Evolutionary conservation across 2,797 vertebrate genomes (phyloP).

Genomic region (Sebastolobus alascanus): DNA sequence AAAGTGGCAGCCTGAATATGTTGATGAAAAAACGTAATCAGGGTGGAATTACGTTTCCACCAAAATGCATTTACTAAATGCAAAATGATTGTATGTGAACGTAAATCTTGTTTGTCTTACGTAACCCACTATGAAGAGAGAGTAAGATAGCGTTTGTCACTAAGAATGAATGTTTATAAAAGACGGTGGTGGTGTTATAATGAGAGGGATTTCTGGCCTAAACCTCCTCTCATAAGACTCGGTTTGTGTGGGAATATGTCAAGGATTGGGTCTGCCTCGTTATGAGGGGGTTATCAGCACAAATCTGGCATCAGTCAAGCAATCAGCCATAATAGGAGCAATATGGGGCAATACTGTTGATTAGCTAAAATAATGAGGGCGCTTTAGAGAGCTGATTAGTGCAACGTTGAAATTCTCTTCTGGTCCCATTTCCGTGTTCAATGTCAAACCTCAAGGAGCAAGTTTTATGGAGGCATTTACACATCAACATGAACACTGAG

Average conservation of each 20-base stretch:
- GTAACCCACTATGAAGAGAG: not conserved
- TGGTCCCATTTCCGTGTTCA: conserved; percentile 17
- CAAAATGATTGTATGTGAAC: not conserved
- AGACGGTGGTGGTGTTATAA: not conserved
- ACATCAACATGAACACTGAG: conserved; percentile 1
- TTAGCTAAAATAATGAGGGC: conserved; percentile 48
- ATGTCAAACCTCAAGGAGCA: conserved; percentile 36
- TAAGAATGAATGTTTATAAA: not conserved
- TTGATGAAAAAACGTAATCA: not conserved
- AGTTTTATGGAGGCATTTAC: conserved; percentile 15
- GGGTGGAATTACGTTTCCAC: not conserved
- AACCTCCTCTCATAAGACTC: not conserved
- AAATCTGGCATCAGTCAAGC: conserved; percentile 62
- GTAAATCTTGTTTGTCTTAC: not conserved
- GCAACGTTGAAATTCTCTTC: conserved; percentile 7
- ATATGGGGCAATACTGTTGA: conserved; percentile 55
- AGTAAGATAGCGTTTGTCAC: not conserved
- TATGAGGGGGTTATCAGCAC: conserved; percentile 41
- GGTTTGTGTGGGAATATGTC: conserved; percentile 33
- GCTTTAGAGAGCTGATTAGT: conserved; percentile 46
- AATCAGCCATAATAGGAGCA: conserved; percentile 50
- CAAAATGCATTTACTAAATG: not conserved
- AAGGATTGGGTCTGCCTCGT: conserved; percentile 19
- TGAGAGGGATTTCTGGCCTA: conserved; percentile 6
- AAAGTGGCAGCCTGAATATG: not conserved